Conservation (phyloP, 92 coral and sea anemone species). For the Paragorgia papillata region DNA sequence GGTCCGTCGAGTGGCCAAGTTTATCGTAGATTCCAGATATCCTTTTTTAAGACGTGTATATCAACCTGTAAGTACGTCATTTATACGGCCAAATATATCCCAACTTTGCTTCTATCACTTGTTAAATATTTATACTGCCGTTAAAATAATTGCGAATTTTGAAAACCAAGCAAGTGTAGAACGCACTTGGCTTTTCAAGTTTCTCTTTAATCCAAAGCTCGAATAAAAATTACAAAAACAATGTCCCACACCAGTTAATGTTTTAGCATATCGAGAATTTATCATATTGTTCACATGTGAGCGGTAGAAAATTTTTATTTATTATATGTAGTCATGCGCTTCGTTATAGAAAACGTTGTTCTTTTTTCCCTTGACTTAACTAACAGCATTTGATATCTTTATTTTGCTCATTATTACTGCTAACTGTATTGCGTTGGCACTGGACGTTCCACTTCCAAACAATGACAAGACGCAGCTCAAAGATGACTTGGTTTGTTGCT, state of each 20-base stretch:
- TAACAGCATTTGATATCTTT: slow-evolving; percentile 86
- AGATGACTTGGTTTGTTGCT: slow-evolving; percentile 60
- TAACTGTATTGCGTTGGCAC: slow-evolving; percentile 88
- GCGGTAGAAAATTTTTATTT: too few species aligned
- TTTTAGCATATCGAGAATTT: too few species aligned
- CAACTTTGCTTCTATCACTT: background rate
- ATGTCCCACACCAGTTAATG: too few species aligned
- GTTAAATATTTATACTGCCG: background rate
- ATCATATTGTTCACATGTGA: too few species aligned
- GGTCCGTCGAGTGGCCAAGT: slow-evolving; percentile 71
- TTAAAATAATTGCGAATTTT: too few species aligned
- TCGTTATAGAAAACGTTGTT: background rate
- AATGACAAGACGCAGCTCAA: slow-evolving; percentile 75
- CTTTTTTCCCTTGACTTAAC: slow-evolving; percentile 68
- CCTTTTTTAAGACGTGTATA: slow-evolving; percentile 66
- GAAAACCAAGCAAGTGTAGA: too few species aligned
- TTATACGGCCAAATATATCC: background rate
- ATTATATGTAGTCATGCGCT: too few species aligned
- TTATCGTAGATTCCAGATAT: slow-evolving; percentile 94
- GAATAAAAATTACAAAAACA: too few species aligned
- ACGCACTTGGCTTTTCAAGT: too few species aligned
- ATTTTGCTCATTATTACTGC: slow-evolving; percentile 86
- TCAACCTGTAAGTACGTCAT: background rate
- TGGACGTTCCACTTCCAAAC: slow-evolving; percentile 84
- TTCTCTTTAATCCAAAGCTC: too few species aligned